These are phyloP conservation scores for Aphelinus certus DNA, from an alignment of 1,140 invertebrate genomes.

Conservation along the genomic window DNA sequence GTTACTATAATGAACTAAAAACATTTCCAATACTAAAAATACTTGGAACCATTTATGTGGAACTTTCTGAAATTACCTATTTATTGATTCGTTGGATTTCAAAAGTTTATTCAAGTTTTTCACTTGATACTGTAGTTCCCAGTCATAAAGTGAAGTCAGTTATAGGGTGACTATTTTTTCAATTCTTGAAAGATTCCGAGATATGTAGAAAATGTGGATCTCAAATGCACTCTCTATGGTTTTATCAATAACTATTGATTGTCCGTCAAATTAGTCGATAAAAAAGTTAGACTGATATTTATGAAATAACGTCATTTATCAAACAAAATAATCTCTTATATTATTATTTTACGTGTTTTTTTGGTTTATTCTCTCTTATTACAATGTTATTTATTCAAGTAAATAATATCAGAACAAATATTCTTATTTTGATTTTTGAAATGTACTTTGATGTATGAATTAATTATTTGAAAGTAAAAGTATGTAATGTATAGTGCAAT, in stretches of 20 bases:
- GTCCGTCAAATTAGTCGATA: neutral
- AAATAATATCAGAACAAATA: slow-evolving; percentile 8
- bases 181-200: slow-evolving; percentile 32
- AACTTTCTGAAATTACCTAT: slow-evolving; percentile 19
- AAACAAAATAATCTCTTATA: slow-evolving; percentile 21
- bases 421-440: slow-evolving; percentile 24
- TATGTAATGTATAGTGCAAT: slow-evolving; percentile 42
- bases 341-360: slow-evolving; percentile 4
- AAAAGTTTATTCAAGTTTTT: slow-evolving; percentile 31
- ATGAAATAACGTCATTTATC: slow-evolving; percentile 10
- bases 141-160: slow-evolving; percentile 15
- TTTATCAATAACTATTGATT: slow-evolving; percentile 16
- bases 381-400: too few species aligned
- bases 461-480: slow-evolving; percentile 31
- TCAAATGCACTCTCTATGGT: too few species aligned
- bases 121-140: slow-evolving; percentile 20
- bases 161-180: slow-evolving; percentile 16
- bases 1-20: slow-evolving; percentile 7
- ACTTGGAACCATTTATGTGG: slow-evolving; percentile 25
- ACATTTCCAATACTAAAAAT: slow-evolving; percentile 5
- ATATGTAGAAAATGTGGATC: neutral
- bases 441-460: slow-evolving; percentile 34
- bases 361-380: slow-evolving; percentile 3
- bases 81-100: slow-evolving; percentile 34
- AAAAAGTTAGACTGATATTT: slow-evolving; percentile 14